Base-by-base conservation (phyloP, 2,113 vertebrate species). In the Pedetes capensis region DNA sequence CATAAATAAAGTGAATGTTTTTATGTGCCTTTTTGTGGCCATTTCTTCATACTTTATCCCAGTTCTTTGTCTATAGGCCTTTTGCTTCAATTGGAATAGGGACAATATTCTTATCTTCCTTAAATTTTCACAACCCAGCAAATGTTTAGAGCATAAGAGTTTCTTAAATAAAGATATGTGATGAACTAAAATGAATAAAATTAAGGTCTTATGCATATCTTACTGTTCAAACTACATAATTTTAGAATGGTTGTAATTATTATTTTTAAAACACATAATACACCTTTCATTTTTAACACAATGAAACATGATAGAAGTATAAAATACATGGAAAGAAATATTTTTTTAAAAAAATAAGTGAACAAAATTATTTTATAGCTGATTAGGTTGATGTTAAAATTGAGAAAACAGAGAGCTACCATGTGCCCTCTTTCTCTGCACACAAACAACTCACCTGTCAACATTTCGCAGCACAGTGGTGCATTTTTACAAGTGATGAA, bases 81-180 rank as follows among this genome's bases (percentile, higher is more conserved):
- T 44, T 29, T 23, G 5, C 29, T 81, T 5, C 17, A 81, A 44
- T 7, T 49, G 55, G 79, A 71, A 55, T 47, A 61, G 44, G 37
- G 49, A 59, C 2, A 8, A 17, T 37, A 18, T 59, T 91, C 82
- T 86, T 23, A 32, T 93, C n/a, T 23, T 74, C 1, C 8, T 23
- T 80, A 63, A 88, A 72, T 49, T 42, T 91, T 88, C 25, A 47
- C 17, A 11, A 47, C 6, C 12, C 32, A 64, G 3, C 3, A 92
- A 47, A 85, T 68, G 8, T 25, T 72, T 29, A 23, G 61, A 27
- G 29, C 2, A 75, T 11, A 90, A 51, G 25, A 93, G 29, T 6
- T 63, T 93, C 69, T 91, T 84, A 80, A 94, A 29, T 68, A 27
- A 94, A 87, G 27, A 80, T 76, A 23, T 57, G 55, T 42, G 63